Evolutionary conservation across 2,113 vertebrate genomes (phyloP), one percentile per base, ranked within the genome.

Genomic region (Hippopotamus amphibius): DNA sequence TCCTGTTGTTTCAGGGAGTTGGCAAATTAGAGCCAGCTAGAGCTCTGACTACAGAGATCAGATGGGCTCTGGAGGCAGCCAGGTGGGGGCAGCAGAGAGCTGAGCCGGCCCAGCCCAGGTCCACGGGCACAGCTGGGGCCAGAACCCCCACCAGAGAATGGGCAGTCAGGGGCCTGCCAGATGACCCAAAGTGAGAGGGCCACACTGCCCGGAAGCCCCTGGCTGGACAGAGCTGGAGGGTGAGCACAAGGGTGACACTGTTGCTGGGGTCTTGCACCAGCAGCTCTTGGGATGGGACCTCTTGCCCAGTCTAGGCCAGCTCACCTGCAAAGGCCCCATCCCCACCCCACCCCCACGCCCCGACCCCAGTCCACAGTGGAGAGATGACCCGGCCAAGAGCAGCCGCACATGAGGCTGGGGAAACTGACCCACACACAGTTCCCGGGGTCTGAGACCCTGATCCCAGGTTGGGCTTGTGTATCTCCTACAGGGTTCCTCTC

Each of bases 51-150:
- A 14, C 3, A 19, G 76, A 41, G n/a, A 21, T 48, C 68, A 22
- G 55, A 43, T 22, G 1, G 26, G 33, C 22, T 90, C 37, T 37
- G 24, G 30, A 28, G 41, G 46, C 1, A 5, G 55, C 96, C 97
- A 96, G 77, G 41, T n/a, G 97, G 55, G 94, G 95, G 90, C 94
- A 98, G 97, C 97, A 98, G 90, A 96, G 95, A 72, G 76, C 93
- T 59, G 55, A 68, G 46, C 33, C 6, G 10, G 30, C 21, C 4
- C 71, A 41, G 0, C 43, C 30, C 1, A 0, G 21, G 33, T 33
- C 48, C 48, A 11, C 17, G 16, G 33, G 86, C 53, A 17, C 30
- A n/a, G 33, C 10, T 13, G 13, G 16, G 50, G n/a, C 50, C 41
- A 37, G 37, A 37, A 37, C 37, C 37, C 37, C 37, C 37, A 37